Conservation (phyloP, 2,888 invertebrate species). For the Drosophila robusta region DNA sequence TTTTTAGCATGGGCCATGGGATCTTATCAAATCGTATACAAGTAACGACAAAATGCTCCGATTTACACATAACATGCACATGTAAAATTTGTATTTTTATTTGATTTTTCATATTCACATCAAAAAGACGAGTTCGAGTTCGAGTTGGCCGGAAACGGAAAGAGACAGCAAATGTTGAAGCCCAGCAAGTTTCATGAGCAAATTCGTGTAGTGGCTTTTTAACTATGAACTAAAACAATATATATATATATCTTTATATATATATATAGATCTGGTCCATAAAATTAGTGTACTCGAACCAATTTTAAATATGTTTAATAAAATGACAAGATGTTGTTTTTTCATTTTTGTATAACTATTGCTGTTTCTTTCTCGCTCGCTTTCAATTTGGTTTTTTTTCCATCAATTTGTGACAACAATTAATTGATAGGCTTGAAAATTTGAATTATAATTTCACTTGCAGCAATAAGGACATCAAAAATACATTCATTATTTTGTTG, state of each 20-base stretch:
- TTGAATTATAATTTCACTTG: constrained; percentile 8
- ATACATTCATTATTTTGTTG: constrained; percentile 50
- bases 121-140: constrained; percentile 10
- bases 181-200: background rate
- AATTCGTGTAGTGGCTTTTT: background rate
- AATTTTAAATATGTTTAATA: background rate
- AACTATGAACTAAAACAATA: background rate
- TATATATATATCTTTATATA: background rate
- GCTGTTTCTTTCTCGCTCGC: constrained; percentile 14
- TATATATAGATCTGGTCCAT: background rate
- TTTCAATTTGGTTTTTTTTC: background rate
- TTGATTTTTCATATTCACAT: constrained; percentile 20
- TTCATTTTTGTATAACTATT: background rate
- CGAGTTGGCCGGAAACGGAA: constrained; percentile 1
- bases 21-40: background rate
- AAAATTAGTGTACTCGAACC: background rate
- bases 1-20: background rate
- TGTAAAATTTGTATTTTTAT: background rate
- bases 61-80: background rate
- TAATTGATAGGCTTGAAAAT: constrained; percentile 6
- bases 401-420: constrained; percentile 13
- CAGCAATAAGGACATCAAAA: constrained; percentile 63
- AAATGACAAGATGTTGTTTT: background rate
- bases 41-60: background rate
- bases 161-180: constrained; percentile 12